Base-by-base conservation (phyloP, 2,888 invertebrate genomes). In the Microctonus brassicae region DNA sequence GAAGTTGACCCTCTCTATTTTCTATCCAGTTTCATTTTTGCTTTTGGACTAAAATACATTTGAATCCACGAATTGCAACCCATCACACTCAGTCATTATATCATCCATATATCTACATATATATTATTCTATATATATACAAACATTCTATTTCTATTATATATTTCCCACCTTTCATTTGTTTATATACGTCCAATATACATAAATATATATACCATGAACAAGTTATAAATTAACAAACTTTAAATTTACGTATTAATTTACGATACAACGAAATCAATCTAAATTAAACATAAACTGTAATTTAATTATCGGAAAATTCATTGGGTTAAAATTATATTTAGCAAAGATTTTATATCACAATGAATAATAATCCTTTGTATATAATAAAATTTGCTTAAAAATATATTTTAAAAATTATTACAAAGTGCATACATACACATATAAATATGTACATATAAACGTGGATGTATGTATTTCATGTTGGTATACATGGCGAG, bases 221-320 rank as follows among this genome's bases (percentile, higher is more conserved):
- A 55, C 55, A 52, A 53, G 55, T 66, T 55, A 66, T 57, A 57
- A 60, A 58, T 58, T 33, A 52, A 58, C 52, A 57, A 57, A 42
- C 39, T 55, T n/a, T 10, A 66, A 66, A 66, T 66, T 66, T 66
- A 22, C 55, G 57, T 57, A 13, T 55, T 57, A 66, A 66, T 60
- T 60, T 29, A 68, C 67, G 67, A 60, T 33, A 13, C 47, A 68
- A 68, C 47, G n/a, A 24, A 24, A 39, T 47, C 60, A 58, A 58
- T 58, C 17, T 58, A 20, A n/a, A 33, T 58, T 34, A 29, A 58
- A 10, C 34, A 34, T 34, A 9, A 13, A 47, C 17, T 33, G n/a
- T 33, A 58, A 58, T 17, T 33, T 58, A 13, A 58, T n/a, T 33
- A 17, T 33, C n/a, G n/a, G 29, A 26, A 24, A 29, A 34, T 33